Conservation (phyloP, 2,113 vertebrate species). For the Cyprinus carpio region DNA sequence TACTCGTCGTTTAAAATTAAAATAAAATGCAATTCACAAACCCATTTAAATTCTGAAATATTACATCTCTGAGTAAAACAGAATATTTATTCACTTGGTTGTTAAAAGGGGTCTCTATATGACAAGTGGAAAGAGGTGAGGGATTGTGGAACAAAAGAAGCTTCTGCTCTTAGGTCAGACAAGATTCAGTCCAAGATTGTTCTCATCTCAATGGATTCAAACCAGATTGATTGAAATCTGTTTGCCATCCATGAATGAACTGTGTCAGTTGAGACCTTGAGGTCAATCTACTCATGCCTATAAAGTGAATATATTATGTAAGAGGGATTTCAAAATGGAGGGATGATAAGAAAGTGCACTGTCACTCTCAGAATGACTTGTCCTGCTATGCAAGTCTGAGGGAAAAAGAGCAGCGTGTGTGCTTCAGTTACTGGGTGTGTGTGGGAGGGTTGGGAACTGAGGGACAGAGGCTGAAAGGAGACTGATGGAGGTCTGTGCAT, state of each 20-base stretch:
- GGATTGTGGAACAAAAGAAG: neutral
- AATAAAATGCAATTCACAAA: neutral
- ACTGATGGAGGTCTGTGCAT: slow-evolving; percentile 73
- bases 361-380: slow-evolving; percentile 53
- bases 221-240: too few relatives aligned
- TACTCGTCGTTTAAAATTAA: neutral
- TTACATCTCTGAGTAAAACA: neutral
- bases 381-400: slow-evolving; percentile 73
- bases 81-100: neutral
- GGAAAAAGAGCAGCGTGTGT: slow-evolving; percentile 52
- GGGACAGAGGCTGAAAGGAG: slow-evolving; percentile 51
- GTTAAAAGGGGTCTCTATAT: neutral
- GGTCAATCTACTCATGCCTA: neutral
- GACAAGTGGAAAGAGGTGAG: neutral
- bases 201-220: neutral
- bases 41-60: neutral
- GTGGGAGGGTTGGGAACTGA: slow-evolving; percentile 45
- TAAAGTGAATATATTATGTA: neutral
- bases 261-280: neutral
- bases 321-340: slow-evolving; percentile 70
- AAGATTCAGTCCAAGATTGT: neutral
- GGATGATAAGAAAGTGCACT: slow-evolving; percentile 62
- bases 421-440: slow-evolving; percentile 41
- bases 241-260: neutral
- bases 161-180: neutral